These are phyloP conservation scores for Netelia inedita DNA, from an alignment of 2,888 invertebrate genomes.

Conservation along the genomic window DNA sequence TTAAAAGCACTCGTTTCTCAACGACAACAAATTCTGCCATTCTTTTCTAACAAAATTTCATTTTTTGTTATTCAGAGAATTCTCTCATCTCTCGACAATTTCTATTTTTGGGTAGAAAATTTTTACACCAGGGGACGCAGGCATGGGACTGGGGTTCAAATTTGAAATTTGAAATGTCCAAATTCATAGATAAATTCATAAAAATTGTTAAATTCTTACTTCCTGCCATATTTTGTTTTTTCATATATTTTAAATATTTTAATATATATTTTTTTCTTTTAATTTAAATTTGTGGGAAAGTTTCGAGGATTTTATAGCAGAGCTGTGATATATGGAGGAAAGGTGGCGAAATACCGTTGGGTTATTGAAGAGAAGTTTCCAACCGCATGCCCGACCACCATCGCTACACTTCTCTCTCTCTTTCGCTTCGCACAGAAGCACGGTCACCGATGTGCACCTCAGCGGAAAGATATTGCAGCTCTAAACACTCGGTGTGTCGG, in stretches of 20 bases:
- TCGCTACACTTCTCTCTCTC: slow-evolving; percentile 50
- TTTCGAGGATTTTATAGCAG: slow-evolving; percentile 27
- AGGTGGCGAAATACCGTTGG: slow-evolving; percentile 55
- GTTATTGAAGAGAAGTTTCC: slow-evolving; percentile 61
- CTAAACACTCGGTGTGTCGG: slow-evolving; percentile 76
- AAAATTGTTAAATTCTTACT: too few species aligned
- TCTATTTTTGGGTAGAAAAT: too few species aligned
- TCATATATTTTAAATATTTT: background rate
- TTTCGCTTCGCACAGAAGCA: slow-evolving; percentile 25
- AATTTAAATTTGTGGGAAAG: slow-evolving; percentile 14
- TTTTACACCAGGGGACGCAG: too few species aligned
- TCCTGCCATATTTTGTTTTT: too few species aligned
- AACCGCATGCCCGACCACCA: slow-evolving; percentile 58
- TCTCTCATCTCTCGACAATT: too few species aligned
- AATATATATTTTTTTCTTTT: background rate
- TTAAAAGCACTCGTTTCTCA: background rate
- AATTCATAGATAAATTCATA: too few species aligned
- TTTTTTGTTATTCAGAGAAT: too few species aligned
- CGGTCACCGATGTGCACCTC: slow-evolving; percentile 80
- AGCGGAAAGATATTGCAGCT: slow-evolving; percentile 82
- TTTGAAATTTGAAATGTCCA: too few species aligned
- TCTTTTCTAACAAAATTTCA: background rate
- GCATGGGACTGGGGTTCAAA: too few species aligned
- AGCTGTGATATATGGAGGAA: slow-evolving; percentile 4
- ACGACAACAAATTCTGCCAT: background rate